Percentiles rank a stretch among this genome's conserved stretches.
Conservation (phyloP, 2,797 vertebrate genomes). For the Anguilla megastoma region DNA sequence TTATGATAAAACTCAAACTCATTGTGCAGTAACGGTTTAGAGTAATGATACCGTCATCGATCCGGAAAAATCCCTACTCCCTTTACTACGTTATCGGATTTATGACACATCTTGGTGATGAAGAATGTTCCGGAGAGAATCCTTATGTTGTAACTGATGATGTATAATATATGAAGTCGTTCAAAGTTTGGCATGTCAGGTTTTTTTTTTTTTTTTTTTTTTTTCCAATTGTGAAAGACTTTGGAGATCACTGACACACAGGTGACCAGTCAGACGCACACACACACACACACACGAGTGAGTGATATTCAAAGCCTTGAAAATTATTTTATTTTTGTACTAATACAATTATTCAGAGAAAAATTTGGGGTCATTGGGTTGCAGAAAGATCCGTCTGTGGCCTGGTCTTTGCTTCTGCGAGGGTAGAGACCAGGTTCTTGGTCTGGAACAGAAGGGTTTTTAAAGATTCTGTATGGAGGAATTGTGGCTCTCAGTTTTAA, state of each 20-base stretch:
- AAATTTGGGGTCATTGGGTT: too few relatives aligned
- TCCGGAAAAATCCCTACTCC: not conserved
- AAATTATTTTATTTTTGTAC: too few relatives aligned
- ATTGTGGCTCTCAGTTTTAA: not conserved
- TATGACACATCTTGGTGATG: not conserved
- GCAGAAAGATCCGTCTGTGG: not conserved
- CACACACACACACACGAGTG: not conserved
- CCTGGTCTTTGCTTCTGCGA: not conserved
- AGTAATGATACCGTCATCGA: constrained; percentile 15
- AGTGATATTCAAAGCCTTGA: not conserved
- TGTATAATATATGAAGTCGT: not conserved
- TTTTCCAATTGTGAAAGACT: not conserved
- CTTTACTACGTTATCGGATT: not conserved
- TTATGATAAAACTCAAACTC: constrained; percentile 15
- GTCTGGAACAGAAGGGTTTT: too few relatives aligned
- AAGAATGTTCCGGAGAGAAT: not conserved
- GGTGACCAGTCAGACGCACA: not conserved
- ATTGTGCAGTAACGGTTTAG: not conserved
- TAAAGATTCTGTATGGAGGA: too few relatives aligned
- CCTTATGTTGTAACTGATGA: constrained; percentile 9
- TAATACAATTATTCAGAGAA: too few relatives aligned
- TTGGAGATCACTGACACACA: not conserved
- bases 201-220: not conserved
- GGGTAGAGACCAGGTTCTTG: not conserved
- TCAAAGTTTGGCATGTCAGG: not conserved